These are phyloP conservation scores for Salmo trutta DNA, from an alignment of 2,797 vertebrate species.

Conservation along the genomic window DNA sequence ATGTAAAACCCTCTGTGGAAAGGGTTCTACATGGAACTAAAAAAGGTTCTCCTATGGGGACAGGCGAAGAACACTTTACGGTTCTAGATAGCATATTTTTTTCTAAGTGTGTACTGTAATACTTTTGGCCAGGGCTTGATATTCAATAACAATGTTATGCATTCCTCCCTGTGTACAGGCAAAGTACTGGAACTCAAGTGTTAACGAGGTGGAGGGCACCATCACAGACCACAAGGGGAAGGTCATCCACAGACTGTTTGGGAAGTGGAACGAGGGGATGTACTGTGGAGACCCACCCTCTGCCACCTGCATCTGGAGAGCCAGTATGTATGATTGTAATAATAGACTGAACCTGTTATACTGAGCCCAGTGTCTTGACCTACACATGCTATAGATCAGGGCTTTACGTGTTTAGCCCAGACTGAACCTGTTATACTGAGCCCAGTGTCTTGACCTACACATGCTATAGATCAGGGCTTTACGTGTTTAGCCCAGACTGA, in stretches of 20 bases:
- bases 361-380: neutral
- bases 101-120: neutral
- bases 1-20: too few species aligned
- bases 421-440: too few species aligned
- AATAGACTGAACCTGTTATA: neutral
- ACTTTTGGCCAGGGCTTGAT: neutral
- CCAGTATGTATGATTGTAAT: slow-evolving; percentile 77
- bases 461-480: too few species aligned
- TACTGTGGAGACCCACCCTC: slow-evolving; percentile 86
- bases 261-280: slow-evolving; percentile 94
- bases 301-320: slow-evolving; percentile 91
- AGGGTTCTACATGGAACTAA: too few species aligned
- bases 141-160: neutral
- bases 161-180: slow-evolving; percentile 73
- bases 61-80: too few species aligned
- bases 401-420: too few species aligned
- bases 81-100: too few species aligned
- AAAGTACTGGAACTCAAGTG: slow-evolving; percentile 94
- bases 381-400: neutral
- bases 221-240: slow-evolving; percentile 86
- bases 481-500: too few species aligned
- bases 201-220: slow-evolving; percentile 90
- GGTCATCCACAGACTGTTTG: slow-evolving; percentile 86
- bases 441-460: too few species aligned
- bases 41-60: too few species aligned